Evolutionary conservation across 2,113 vertebrate genomes (phyloP), one percentile per base, ranked within the genome.

Genomic region (Calyptomena viridis): DNA sequence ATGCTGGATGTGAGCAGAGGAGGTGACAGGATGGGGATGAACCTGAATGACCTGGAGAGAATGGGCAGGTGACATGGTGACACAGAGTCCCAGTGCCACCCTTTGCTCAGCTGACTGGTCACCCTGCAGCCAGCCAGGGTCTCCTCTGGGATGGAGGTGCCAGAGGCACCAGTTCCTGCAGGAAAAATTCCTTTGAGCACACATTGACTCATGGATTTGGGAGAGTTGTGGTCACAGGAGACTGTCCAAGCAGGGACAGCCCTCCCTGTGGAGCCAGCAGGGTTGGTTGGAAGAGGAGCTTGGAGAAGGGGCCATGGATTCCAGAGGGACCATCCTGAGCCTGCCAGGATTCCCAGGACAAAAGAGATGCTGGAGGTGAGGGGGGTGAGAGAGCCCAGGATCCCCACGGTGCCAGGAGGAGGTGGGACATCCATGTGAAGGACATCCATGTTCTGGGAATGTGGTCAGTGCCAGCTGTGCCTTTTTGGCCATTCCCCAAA

Each of bases 121-220:
- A 40, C 28, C 40, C 28, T n/a, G 75, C 3, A 3, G 52, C 13
- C 59, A 69, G 33, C 7, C 7, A 3, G 53, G 77, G 24, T 4
- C 25, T 88, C 13, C 49, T 46, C 0, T 0, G 63, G 42, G 35
- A 2, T 8, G 24, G 35, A 64, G 12, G 16, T 11, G 21, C 3
- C 37, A 40, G 19, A 79, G 46, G 31, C 5, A 9, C n/a, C 10
- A 21, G 4, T 7, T 67, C n/a, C 53, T 89, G 53, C 18, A 47
- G 35, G 56, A 40, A 25, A 81, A 84, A 63, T 7, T 1, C 30
- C 50, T 72, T 77, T 2, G 5, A 33, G 46, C 11, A 42, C n/a
- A 12, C 0, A 0, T 35, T 60, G 13, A 25, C 3, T 81, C 0
- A 0, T n/a, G 44, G 42, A 8, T 83, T 44, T 63, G n/a, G 24